Evolutionary conservation across 2,888 invertebrate genomes (phyloP), one percentile per base, ranked within the genome.

Genomic region (Drosophila picticornis): DNA sequence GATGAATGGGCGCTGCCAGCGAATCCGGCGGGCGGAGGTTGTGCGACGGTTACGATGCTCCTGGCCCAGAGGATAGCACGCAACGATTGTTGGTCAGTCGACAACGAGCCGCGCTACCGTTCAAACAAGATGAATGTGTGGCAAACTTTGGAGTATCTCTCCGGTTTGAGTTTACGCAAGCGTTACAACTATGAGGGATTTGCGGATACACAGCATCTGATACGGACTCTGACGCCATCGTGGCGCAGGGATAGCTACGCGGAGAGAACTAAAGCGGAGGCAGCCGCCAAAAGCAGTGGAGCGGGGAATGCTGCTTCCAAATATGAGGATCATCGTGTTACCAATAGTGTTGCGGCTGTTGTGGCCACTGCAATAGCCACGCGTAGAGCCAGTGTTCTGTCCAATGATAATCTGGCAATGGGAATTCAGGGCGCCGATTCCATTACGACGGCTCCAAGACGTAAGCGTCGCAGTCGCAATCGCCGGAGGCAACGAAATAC

Each of bases 121-220:
- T 72, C 91, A 81, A 92, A 92, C 88, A 91, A 84, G 68, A 92
- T 93, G 92, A 93, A 92, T 72, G 91, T 93, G 43, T 93, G 93
- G 93, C 93, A 93, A 63, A 92, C 93, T 48, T 77, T 93, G 10
- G 93, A 93, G 63, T 89, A 91, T 55, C 87, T 93, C 4, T 91
- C 93, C 75, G 83, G 89, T 0, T 52, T 91, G 19, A 91, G 84
- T 72, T 77, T 91, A 11, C 88, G 92, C 4, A 92, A 91, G 60
- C 87, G 86, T 11, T 92, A 91, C 63, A 92, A 92, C 61, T 93
- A 93, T 60, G 92, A 93, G 38, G 92, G 92, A 43, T 93, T 90
- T 56, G 88, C 77, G 55, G 93, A 93, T 69, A 81, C 85, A 10
- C 90, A 91, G 11, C 90, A 91, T 79, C 72, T 88, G 4, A 73